phyloP scores from a whole-genome alignment of 2,113 vertebrate genomes.

The Phyllostomus discolor region DNA sequence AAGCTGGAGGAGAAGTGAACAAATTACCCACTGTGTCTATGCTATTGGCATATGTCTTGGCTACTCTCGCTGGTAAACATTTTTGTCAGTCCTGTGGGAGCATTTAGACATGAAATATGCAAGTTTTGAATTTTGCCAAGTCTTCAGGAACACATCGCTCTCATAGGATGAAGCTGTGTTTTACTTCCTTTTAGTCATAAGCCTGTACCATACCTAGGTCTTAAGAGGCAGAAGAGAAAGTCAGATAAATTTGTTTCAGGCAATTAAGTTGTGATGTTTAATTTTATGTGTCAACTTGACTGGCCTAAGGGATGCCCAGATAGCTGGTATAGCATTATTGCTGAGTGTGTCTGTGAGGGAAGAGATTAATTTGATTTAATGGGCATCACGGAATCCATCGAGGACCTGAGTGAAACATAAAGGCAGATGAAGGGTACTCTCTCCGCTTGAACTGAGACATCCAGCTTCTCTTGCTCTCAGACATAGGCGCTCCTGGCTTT shows the following conservation, averaged over 20 bases:
- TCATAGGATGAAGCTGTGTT: not conserved
- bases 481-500: not conserved
- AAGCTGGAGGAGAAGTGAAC: not conserved
- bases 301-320: not conserved
- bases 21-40: not conserved
- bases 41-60: not conserved
- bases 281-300: not conserved
- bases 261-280: not conserved
- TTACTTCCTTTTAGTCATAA: not conserved
- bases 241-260: not conserved
- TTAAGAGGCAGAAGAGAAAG: not conserved
- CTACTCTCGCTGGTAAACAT: not conserved
- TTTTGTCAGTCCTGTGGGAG: slow-evolving; percentile 16
- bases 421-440: not conserved
- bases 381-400: not conserved
- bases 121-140: slow-evolving; percentile 29
- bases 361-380: not conserved
- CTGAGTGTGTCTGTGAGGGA: not conserved
- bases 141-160: not conserved
- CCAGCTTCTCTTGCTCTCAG: not conserved
- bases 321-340: not conserved
- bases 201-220: not conserved
- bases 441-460: not conserved
- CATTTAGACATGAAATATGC: slow-evolving; percentile 27
- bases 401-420: not conserved